Evolutionary conservation across 2,888 invertebrate genomes (phyloP).

Genomic region (Neoascia interrupta): DNA sequence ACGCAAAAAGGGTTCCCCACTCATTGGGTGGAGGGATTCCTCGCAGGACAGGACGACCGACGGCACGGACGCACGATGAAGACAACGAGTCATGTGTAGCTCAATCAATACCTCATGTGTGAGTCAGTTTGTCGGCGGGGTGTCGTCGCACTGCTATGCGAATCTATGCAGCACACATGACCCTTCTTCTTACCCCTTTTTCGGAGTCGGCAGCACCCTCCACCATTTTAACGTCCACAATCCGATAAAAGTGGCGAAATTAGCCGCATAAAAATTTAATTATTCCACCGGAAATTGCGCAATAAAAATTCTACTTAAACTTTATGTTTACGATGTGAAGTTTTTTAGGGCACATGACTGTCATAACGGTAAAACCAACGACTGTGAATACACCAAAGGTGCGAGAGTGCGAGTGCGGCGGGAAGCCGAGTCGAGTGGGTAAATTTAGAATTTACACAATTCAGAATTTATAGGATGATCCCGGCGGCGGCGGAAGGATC

Average conservation of each 20-base stretch:
- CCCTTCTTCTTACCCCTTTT: constrained; percentile 36
- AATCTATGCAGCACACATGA: constrained; percentile 1
- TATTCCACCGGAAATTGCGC: constrained; percentile 69
- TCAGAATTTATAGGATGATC: constrained; percentile 61
- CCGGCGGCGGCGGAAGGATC: constrained; percentile 30
- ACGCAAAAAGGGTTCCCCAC: constrained; percentile 22
- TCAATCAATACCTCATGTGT: constrained; percentile 54
- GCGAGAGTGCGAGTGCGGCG: constrained; percentile 9
- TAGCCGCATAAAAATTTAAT: constrained; percentile 69
- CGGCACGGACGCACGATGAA: constrained; percentile 10
- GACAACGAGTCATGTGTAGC: no score
- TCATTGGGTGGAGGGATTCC: neutral
- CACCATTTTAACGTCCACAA: constrained; percentile 43
- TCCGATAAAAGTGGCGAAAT: constrained; percentile 66
- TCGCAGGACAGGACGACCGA: no score
- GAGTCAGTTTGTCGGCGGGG: constrained; percentile 19
- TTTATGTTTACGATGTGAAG: constrained; percentile 69
- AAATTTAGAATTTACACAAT: constrained; percentile 66
- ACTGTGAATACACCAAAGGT: constrained; percentile 47
- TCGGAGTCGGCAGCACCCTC: neutral
- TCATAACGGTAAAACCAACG: constrained; percentile 65
- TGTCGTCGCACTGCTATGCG: neutral
- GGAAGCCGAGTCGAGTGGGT: no score
- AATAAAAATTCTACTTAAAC: constrained; percentile 69
- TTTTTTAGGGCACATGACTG: constrained; percentile 68